Percentiles rank a stretch among this genome's conserved stretches.
Conservation (phyloP, 2,113 vertebrate species). For the Phylloscopus whistleri region DNA sequence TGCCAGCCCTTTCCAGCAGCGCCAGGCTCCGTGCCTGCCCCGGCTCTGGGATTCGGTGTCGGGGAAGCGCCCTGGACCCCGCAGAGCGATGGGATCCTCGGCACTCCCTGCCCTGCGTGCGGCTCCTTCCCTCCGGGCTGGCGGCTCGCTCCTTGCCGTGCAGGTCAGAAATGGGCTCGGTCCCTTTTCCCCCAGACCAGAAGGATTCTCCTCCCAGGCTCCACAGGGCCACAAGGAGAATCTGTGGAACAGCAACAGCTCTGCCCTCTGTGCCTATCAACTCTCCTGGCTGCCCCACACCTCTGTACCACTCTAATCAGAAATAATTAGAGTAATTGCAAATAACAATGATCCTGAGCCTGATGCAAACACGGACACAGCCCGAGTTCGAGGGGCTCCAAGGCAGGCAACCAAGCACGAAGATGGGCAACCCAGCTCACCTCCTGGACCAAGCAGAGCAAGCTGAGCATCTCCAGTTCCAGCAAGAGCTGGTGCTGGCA, state of each 20-base stretch:
- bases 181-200: not conserved
- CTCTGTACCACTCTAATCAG: not conserved
- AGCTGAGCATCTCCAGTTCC: not conserved
- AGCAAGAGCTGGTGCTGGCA: not conserved
- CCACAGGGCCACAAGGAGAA: not conserved
- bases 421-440: not conserved
- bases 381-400: not conserved
- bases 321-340: not conserved
- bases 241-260: not conserved
- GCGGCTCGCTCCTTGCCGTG: accelerated
- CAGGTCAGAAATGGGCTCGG: accelerated
- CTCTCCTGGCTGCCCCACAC: not conserved
- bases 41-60: accelerated
- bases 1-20: not conserved
- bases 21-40: accelerated
- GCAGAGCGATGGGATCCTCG: accelerated
- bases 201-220: not conserved
- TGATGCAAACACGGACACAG: not conserved
- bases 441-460: accelerated
- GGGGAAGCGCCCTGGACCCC: accelerated
- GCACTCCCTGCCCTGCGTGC: accelerated
- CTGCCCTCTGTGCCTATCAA: not conserved
- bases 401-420: not conserved
- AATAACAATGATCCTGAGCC: not conserved
- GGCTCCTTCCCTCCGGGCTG: accelerated